These are phyloP conservation scores for Steinernema khuongi DNA, from an alignment of 1,140 invertebrate genomes.

Conservation along the genomic window DNA sequence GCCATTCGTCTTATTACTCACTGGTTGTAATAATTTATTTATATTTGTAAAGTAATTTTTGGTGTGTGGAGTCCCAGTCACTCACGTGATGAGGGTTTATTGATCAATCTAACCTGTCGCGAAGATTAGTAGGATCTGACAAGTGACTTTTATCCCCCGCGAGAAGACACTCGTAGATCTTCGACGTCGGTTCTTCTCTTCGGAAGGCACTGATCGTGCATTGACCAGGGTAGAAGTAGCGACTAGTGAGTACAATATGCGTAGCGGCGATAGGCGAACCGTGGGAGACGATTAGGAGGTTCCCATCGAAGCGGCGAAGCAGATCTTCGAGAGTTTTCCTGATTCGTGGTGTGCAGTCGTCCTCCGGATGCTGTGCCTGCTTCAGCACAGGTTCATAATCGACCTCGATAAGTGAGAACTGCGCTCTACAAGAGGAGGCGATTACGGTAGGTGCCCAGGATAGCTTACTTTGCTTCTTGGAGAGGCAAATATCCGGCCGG, in stretches of 20 bases:
- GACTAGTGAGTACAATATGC: slow-evolving; percentile 17
- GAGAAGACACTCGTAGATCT: neutral
- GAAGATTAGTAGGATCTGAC: neutral
- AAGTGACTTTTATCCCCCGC: neutral
- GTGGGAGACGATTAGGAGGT: slow-evolving; percentile 30
- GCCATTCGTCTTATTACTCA: too few species aligned
- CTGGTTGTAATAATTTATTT: too few species aligned
- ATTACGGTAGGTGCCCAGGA: neutral
- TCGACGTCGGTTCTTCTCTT: neutral
- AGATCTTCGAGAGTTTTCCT: slow-evolving; percentile 17
- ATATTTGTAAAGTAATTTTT: too few species aligned
- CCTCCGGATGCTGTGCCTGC: slow-evolving; percentile 4
- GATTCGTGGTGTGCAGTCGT: slow-evolving; percentile 19
- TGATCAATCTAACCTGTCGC: too few species aligned
- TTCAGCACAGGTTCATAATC: slow-evolving; percentile 17
- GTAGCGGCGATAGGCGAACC: slow-evolving; percentile 29
- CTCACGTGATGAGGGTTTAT: too few species aligned
- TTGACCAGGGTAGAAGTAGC: slow-evolving; percentile 27
- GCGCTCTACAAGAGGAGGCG: slow-evolving; percentile 14
- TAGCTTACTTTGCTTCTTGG: slow-evolving; percentile 15
- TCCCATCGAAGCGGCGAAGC: neutral
- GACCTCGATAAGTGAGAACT: slow-evolving; percentile 19
- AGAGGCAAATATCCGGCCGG: slow-evolving; percentile 21
- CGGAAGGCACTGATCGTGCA: slow-evolving; percentile 25
- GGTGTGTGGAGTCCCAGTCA: too few species aligned